These are phyloP conservation scores for Leptinotarsa tumamoca DNA, from an alignment of 2,888 invertebrate genomes.

Conservation along the genomic window DNA sequence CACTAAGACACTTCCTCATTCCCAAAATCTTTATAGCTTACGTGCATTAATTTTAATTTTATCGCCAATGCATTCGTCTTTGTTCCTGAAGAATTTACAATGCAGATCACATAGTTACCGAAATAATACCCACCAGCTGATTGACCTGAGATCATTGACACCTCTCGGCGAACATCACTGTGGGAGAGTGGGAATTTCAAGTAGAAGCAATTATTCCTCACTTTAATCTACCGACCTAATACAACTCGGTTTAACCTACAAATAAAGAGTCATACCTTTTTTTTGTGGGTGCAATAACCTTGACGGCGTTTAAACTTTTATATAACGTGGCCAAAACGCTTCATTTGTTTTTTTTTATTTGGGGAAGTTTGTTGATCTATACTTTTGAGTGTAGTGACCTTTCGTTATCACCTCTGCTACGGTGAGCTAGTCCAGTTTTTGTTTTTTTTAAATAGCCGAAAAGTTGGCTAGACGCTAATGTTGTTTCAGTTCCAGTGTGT, in stretches of 20 bases:
- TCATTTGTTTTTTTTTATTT: constrained; percentile 44
- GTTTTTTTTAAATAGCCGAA: constrained; percentile 15
- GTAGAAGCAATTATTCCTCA: constrained; percentile 43
- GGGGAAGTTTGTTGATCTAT: constrained; percentile 45
- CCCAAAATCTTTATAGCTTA: constrained; percentile 31
- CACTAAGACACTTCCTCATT: constrained; percentile 36
- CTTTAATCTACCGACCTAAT: constrained; percentile 34
- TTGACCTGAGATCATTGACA: constrained; percentile 62
- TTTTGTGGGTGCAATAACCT: constrained; percentile 37
- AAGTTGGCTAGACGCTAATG: constrained; percentile 7
- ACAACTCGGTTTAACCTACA: constrained; percentile 55
- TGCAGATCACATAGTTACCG: constrained; percentile 60
- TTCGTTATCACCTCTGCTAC: constrained; percentile 22
- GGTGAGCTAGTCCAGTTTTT: constrained; percentile 44
- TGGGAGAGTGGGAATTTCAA: constrained; percentile 43
- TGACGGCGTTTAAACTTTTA: constrained; percentile 31
- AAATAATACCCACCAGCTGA: constrained; percentile 56
- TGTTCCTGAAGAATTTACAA: constrained; percentile 48
- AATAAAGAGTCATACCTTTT: constrained; percentile 36
- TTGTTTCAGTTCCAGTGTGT: constrained; percentile 8
- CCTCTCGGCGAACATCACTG: constrained; percentile 55
- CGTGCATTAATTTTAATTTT: constrained; percentile 38
- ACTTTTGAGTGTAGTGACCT: constrained; percentile 44
- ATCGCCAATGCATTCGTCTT: constrained; percentile 36
- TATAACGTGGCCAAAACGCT: constrained; percentile 23